Evolutionary conservation across 2,797 vertebrate genomes (phyloP), one percentile per base, ranked within the genome.

Genomic region (Crocodylus rhombifer): DNA sequence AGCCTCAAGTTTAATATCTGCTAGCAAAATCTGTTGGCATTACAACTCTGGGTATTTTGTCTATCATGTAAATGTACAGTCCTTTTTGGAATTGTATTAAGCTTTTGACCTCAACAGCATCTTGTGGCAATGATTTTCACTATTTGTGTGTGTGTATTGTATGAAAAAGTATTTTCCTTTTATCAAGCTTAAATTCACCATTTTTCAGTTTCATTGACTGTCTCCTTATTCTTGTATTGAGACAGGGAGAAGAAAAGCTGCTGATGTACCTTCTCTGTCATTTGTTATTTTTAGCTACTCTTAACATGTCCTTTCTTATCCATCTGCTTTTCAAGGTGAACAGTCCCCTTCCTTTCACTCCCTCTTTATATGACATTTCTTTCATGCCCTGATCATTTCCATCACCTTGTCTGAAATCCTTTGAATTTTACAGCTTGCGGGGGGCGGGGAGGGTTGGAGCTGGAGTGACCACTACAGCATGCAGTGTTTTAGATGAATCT

Each of bases 401-500:
- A 16, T 86, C 14, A 73, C 13, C 21, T 94, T 90, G 57, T 67
- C 80, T 7, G 76, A 82, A 85, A 3, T 9, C 62, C 6, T 63
- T 63, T 60, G 80, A 92, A 64, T 94, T 94, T 77, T 80, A 21
- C 18, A 64, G 7, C 28, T 33, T 4, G 33, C 4, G 33, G 33
- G 33, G 33, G 33, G 33, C 4, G 33, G 33, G 33, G 33, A 5
- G 33, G 42, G 42, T 82, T 67, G 36, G 65, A 84, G 75, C 73
- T 61, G 23, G 14, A 82, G 23, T 80, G 3, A 13, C 57, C 80
- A 10, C 81, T 92, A 57, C 1, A 77, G 25, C 9, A 16, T 57
- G 69, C 13, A 30, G 18, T 83, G 82, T 86, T 94, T 89, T 76
- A 90, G 94, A 28, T 84, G 91, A 95, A 82, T 4, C 11, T 80